Evolutionary conservation across 2,797 vertebrate genomes (phyloP), one percentile per base, ranked within the genome.

Genomic region (Propithecus deckenii): DNA sequence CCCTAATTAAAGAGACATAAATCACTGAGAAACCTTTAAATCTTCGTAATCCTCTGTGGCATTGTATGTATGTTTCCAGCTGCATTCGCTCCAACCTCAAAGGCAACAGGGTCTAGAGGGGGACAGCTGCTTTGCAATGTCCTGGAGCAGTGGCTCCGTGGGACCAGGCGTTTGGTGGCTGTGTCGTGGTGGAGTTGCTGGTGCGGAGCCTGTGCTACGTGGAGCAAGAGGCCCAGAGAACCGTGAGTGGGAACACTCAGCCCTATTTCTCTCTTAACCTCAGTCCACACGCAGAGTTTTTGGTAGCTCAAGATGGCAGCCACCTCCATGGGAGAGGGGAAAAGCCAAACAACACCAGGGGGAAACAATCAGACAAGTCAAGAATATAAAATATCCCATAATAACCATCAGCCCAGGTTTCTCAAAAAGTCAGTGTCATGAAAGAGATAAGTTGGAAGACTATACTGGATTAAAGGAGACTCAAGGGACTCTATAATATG

Each of bases 1-100:
- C 83, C 65, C 92, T 98, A 97, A 98, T 98, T 98, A 98, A 98
- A 97, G 97, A 98, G 93, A 67, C 89, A 95, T 97, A 98, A 98
- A 98, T 98, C 94, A 98, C 76, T 0, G 59, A 91, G 95, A 96
- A 87, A 92, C 59, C 95, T 98, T 98, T 97, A 97, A 78, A 97
- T 98, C 81, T 94, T 94, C 83, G 3, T 87, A 91, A 86, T 96
- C 75, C 97, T 97, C 90, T 30, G 41, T 57, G 92, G 78, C 69
- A 69, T 65, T 87, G 71, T 88, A 57, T 76, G 76, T 86, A 43
- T 86, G 38, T 96, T 97, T 95, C 91, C 92, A 95, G 63, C 85
- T 18, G 1, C 55, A 9, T 1, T 67, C 46, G 92, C 91, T 23
- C 80, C 32, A 75, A 41, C 50, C 94, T 89, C 95, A 72, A 84